Evolutionary conservation across 2,113 vertebrate species (phyloP), one percentile per base, ranked within the genome.

Genomic region (Centropus bengalensis): DNA sequence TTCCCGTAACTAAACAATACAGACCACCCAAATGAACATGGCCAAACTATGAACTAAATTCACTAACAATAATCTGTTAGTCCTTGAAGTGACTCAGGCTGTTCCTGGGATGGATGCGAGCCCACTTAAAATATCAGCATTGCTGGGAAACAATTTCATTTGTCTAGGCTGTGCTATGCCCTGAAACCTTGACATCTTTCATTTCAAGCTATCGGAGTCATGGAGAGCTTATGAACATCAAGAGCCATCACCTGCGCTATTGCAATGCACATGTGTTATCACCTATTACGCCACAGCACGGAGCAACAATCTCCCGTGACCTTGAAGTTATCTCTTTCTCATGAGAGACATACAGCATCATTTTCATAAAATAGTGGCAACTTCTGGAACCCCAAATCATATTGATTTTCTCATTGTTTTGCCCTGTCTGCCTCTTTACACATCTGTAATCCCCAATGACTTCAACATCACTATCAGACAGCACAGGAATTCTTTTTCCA

Each of bases 131-230:
- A 33, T 59, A 81, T 67, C 76, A 62, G 51, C 9, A 49, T 23
- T 2, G 1, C 55, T 54, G 28, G 28, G 33, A 78, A 93, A 88
- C 33, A 47, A 38, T 91, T 51, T 70, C 13, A 88, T 90, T 83
- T 81, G 54, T 85, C 52, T n/a, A 52, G 73, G 66, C n/a, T 87
- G 27, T 80, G 75, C 24, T 74, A 42, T 3, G 3, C 73, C 52
- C 68, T 23, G 23, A 94, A 94, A 44, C 47, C 71, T 63, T 90
- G 83, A 67, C 33, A n/a, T 67, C 84, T 88, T 81, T 83, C 90
- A 80, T 86, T 90, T 86, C 79, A 74, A 78, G 47, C 33, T 74
- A 55, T 7, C 6, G 5, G 63, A 77, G 86, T n/a, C 80, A 1
- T 78, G 80, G 60, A 93, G 51, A 86, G n/a, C 42, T 89, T 67